phyloP scores from a whole-genome alignment of 37 sponge, comb jelly and placozoan genomes.

The Chondrilla cf. caribensis region DNA sequence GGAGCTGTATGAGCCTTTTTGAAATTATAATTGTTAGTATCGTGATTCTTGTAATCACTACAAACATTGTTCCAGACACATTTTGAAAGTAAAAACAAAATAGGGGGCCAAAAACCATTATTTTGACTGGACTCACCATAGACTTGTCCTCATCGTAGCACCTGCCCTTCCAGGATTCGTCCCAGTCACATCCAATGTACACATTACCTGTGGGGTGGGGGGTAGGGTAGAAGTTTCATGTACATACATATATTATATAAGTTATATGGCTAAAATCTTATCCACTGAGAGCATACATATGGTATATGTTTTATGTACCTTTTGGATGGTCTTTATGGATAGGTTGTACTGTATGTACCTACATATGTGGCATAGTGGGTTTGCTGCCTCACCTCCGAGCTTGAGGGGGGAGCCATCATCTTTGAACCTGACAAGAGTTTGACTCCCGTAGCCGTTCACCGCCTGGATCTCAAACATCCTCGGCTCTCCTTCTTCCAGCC shows the following conservation, averaged over 20 bases:
- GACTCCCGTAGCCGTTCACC: conserved; percentile 75
- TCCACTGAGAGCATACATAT: too few relatives aligned
- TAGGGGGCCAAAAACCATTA: too few relatives aligned
- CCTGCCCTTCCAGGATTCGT: conserved; percentile 33
- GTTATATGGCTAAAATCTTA: too few relatives aligned
- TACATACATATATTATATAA: too few relatives aligned
- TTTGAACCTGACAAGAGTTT: conserved; percentile 47
- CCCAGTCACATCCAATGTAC: conserved; percentile 78
- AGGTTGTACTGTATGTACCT: too few relatives aligned
- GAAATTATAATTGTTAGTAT: too few relatives aligned
- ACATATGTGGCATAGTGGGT: not conserved
- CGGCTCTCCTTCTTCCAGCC: conserved; percentile 14
- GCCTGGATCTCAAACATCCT: conserved; percentile 47
- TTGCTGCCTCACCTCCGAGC: conserved; percentile 13
- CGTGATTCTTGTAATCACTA: too few relatives aligned
- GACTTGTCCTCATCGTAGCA: conserved; percentile 40
- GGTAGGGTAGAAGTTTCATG: not conserved
- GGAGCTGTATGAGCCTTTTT: too few relatives aligned
- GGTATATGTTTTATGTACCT: too few relatives aligned
- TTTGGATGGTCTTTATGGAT: too few relatives aligned
- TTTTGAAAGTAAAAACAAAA: too few relatives aligned
- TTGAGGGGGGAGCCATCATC: conserved; percentile 38
- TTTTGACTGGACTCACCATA: conserved; percentile 4
- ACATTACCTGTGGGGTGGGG: conserved; percentile 26
- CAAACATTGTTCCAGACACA: too few relatives aligned